Evolutionary conservation across 2,888 invertebrate species (phyloP).

Genomic region (Arge pagana): DNA sequence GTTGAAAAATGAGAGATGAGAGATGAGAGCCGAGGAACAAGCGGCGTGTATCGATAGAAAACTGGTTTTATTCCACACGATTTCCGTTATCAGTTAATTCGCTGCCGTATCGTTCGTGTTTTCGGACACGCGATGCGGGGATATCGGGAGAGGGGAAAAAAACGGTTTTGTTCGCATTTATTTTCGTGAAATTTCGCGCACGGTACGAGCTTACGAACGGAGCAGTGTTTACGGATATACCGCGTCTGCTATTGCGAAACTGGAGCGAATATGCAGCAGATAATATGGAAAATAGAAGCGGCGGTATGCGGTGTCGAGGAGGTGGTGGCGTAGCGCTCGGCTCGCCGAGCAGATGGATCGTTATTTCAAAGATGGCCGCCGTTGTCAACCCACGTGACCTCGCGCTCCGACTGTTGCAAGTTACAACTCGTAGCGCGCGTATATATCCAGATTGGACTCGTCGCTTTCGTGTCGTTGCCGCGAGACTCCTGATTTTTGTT

Average conservation of each 20-base stretch:
- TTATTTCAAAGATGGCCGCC: conserved; percentile 51
- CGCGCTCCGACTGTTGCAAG: conserved; percentile 33
- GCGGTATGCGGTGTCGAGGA: conserved; percentile 13
- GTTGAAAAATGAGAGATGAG: too few relatives aligned
- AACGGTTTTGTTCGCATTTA: conserved; percentile 26
- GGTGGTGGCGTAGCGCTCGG: conserved; percentile 24
- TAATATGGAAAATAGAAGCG: background rate
- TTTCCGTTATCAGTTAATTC: too few relatives aligned
- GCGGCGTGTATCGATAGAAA: too few relatives aligned
- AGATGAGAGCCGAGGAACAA: too few relatives aligned
- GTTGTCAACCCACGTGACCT: conserved; percentile 49
- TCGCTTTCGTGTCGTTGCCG: background rate
- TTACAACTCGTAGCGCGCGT: conserved; percentile 14
- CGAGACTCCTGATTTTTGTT: background rate
- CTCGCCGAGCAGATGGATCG: conserved; percentile 46
- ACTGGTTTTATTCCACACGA: too few relatives aligned
- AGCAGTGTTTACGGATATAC: conserved; percentile 45
- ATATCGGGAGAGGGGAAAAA: conserved; percentile 13
- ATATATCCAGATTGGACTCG: background rate
- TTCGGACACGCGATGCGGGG: conserved; percentile 22
- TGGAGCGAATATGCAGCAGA: background rate
- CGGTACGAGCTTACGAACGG: conserved; percentile 36
- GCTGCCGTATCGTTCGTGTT: conserved; percentile 7
- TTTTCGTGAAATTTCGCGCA: too few relatives aligned
- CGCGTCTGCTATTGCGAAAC: background rate